phyloP scores from a whole-genome alignment of 2,888 invertebrate species.

The Drosophila emarginata region DNA sequence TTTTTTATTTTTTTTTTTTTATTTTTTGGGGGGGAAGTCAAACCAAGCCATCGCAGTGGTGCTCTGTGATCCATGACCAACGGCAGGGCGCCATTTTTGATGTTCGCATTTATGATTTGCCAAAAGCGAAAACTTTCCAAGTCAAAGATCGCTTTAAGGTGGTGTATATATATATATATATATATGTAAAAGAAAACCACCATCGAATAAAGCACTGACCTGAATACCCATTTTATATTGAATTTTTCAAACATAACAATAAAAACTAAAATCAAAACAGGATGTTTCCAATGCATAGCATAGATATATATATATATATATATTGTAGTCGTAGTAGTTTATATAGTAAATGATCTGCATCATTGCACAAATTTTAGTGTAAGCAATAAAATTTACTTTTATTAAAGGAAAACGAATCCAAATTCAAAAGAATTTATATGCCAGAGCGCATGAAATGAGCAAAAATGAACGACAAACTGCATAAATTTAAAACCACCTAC shows the following conservation, averaged over 20 bases:
- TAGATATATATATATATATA: too few relatives aligned
- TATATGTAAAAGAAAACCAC: neutral
- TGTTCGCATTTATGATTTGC: constrained; percentile 68
- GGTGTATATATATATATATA: neutral
- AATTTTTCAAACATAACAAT: too few relatives aligned
- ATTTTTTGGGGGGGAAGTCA: neutral
- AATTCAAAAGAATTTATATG: constrained; percentile 73
- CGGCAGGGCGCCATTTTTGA: constrained; percentile 64
- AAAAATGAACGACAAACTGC: constrained; percentile 34
- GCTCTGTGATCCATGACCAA: constrained; percentile 72
- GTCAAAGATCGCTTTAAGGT: constrained; percentile 31
- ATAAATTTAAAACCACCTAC: constrained; percentile 76
- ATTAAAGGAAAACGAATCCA: constrained; percentile 72
- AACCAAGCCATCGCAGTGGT: constrained; percentile 18
- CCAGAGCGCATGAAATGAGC: constrained; percentile 45
- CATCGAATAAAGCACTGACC: neutral
- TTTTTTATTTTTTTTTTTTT: neutral
- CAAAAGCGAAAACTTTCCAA: constrained; percentile 65
- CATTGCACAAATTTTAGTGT: constrained; percentile 50
- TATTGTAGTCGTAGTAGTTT: too few relatives aligned
- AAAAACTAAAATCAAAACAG: constrained; percentile 27
- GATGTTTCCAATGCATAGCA: constrained; percentile 51
- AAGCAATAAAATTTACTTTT: constrained; percentile 74
- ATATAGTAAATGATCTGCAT: constrained; percentile 39
- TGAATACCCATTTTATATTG: neutral